Percentiles rank a stretch among this genome's conserved stretches.
Conservation (phyloP, 2,113 vertebrate species). For the sheep (Ovis aries) region ARS-UI_Ramb_v3.0 NC_056070.1:70443501-70444000, state of each 20-base stretch:
- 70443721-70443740: background rate
- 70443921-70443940: background rate
- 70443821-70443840: background rate
- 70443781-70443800: background rate
- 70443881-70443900: background rate
- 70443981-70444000: background rate
- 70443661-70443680: background rate
- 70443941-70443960: background rate
- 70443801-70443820: background rate
- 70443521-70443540: background rate
- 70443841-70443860: background rate
- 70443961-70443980: background rate
- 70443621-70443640: background rate
- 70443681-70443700: background rate
- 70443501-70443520: background rate
- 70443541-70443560: background rate
- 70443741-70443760: background rate
- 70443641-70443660: background rate
- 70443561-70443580: background rate
- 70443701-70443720: background rate
- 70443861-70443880: background rate
- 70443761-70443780: background rate
- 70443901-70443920: background rate
- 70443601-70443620: background rate
- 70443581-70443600: background rate